Conservation (phyloP, 1,140 invertebrate genomes). For the Condylostylus longicornis region DNA sequence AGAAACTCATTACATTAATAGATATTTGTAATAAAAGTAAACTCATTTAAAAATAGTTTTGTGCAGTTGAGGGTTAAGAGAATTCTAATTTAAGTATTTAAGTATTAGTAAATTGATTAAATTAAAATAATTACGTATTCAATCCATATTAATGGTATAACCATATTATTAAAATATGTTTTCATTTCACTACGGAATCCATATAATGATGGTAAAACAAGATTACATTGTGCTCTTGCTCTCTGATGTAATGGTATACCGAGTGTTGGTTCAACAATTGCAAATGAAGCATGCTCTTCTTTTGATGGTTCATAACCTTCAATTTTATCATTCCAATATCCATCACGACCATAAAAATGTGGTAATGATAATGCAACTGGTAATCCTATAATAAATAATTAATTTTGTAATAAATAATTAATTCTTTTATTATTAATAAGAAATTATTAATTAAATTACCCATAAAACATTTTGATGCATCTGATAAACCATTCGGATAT, state of each 20-base stretch:
- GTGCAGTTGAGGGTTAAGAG: too few species aligned
- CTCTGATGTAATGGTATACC: slow-evolving; percentile 4
- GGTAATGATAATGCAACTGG: slow-evolving; percentile 48
- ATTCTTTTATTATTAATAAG: neutral
- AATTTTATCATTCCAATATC: slow-evolving; percentile 33
- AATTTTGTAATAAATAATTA: neutral
- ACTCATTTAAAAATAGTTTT: too few species aligned
- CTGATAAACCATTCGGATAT: slow-evolving; percentile 35
- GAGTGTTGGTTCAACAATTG: slow-evolving; percentile 37
- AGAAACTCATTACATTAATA: too few species aligned
- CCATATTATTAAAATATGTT: slow-evolving; percentile 37
- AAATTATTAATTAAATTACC: slow-evolving; percentile 18
- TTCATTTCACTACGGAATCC: slow-evolving; percentile 31
- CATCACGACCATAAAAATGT: slow-evolving; percentile 44
- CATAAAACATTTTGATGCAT: slow-evolving; percentile 37
- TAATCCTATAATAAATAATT: slow-evolving; percentile 35
- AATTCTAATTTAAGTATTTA: too few species aligned
- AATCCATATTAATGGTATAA: slow-evolving; percentile 43
- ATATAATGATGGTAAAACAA: slow-evolving; percentile 31
- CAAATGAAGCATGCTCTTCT: slow-evolving; percentile 40
- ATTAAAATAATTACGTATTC: slow-evolving; percentile 42
- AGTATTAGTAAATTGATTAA: too few species aligned
- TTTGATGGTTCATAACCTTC: slow-evolving; percentile 40
- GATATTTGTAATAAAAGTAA: too few species aligned
- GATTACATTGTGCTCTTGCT: slow-evolving; percentile 5